These are phyloP conservation scores for Ridgeia piscesae DNA, from an alignment of 1,140 invertebrate genomes.

Conservation along the genomic window DNA sequence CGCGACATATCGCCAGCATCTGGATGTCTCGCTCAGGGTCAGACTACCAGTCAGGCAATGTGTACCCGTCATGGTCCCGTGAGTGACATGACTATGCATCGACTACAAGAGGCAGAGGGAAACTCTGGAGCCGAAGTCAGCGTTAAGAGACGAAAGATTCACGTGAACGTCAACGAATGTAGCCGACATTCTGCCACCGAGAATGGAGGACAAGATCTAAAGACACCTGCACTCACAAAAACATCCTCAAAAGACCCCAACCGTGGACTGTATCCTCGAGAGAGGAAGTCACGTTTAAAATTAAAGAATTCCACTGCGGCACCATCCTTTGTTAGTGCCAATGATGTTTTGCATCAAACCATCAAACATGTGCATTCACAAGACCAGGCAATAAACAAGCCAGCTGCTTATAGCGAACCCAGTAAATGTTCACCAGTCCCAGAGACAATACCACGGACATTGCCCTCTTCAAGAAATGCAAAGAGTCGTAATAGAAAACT, in stretches of 20 bases:
- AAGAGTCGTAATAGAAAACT: background rate
- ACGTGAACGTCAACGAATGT: constrained; percentile 29
- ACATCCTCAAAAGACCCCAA: constrained; percentile 31
- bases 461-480: constrained; percentile 12
- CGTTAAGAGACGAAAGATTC: constrained; percentile 26
- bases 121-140: background rate
- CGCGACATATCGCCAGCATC: background rate
- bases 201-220: constrained; percentile 18
- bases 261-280: constrained; percentile 33
- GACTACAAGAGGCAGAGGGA: background rate
- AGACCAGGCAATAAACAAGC: background rate
- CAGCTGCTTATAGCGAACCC: background rate
- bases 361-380: background rate
- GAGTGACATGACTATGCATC: background rate
- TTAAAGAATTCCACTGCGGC: background rate
- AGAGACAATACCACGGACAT: background rate
- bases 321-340: background rate
- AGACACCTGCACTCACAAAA: constrained; percentile 14
- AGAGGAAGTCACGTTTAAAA: background rate
- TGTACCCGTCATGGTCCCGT: background rate
- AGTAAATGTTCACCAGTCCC: background rate
- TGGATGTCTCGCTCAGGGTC: background rate
- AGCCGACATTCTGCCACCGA: constrained; percentile 17
- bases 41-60: background rate
- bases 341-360: constrained; percentile 5